These are phyloP conservation scores for Dorcus parallelipipedus DNA, from an alignment of 2,888 invertebrate genomes.

Conservation along the genomic window DNA sequence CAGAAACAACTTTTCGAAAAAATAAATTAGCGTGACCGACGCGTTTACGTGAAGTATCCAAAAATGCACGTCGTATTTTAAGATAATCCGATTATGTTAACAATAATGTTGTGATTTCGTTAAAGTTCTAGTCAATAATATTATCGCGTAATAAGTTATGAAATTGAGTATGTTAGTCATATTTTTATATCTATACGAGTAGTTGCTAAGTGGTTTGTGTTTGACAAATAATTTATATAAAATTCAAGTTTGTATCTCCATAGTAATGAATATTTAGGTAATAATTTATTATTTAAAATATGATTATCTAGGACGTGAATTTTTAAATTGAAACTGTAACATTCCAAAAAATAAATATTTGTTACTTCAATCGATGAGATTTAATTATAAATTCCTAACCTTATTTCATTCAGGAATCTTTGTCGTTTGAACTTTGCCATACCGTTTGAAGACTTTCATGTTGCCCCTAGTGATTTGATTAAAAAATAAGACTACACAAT, in stretches of 20 bases:
- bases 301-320: conserved; percentile 28
- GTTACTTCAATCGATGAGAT: conserved; percentile 26
- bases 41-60: no score
- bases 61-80: no score
- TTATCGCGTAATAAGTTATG: not conserved
- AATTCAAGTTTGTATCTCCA: not conserved
- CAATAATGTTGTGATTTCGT: conserved; percentile 2
- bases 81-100: not conserved
- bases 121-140: conserved; percentile 1
- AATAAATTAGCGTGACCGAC: no score
- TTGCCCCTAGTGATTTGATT: no score
- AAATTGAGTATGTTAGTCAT: conserved; percentile 8
- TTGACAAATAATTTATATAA: conserved; percentile 2
- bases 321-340: conserved; percentile 36
- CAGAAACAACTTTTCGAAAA: no score
- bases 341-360: conserved; percentile 48
- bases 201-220: conserved; percentile 9
- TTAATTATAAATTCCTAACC: no score
- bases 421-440: no score
- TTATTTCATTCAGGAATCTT: no score
- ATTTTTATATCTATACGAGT: conserved; percentile 5
- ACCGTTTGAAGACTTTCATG: no score
- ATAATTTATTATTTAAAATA: conserved; percentile 29
- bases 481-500: no score
- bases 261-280: conserved; percentile 13